Conservation (phyloP, 2,888 invertebrate genomes). For the Sepiola atlantica region DNA sequence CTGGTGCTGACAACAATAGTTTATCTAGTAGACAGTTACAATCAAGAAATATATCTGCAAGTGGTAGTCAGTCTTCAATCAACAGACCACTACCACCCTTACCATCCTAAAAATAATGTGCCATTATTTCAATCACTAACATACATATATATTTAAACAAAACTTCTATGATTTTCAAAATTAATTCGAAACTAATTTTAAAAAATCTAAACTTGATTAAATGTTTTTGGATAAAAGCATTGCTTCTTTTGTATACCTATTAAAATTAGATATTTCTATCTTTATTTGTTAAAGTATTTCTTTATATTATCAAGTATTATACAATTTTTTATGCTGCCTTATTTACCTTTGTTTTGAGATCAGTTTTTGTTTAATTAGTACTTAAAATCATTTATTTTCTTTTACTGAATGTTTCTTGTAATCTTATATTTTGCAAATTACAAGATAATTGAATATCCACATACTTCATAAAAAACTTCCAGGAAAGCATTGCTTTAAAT, state of each 20-base stretch:
- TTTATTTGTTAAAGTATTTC: neutral
- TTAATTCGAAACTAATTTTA: neutral
- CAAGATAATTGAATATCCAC: neutral
- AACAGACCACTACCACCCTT: neutral
- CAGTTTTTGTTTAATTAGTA: neutral
- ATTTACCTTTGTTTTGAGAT: neutral
- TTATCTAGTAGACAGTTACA: conserved; percentile 12
- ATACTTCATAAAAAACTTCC: neutral
- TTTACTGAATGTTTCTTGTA: neutral
- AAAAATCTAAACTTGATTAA: neutral
- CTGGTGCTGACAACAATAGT: neutral
- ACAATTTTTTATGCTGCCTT: neutral
- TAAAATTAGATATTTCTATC: neutral
- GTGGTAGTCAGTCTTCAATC: conserved; percentile 32
- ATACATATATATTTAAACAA: neutral
- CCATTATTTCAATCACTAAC: too few species aligned
- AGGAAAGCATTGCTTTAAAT: neutral
- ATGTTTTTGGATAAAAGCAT: neutral
- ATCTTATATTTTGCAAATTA: neutral
- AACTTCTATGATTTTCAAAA: neutral
- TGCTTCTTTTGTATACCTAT: neutral
- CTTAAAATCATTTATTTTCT: neutral
- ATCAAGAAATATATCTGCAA: neutral
- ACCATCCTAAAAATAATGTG: neutral
- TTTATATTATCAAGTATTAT: neutral